A percentile compares a stretch with the other conserved stretches of the same genome.
Evolutionary conservation across 2,797 vertebrate genomes (phyloP).

Genomic region (Oreonectes daqikongensis): DNA sequence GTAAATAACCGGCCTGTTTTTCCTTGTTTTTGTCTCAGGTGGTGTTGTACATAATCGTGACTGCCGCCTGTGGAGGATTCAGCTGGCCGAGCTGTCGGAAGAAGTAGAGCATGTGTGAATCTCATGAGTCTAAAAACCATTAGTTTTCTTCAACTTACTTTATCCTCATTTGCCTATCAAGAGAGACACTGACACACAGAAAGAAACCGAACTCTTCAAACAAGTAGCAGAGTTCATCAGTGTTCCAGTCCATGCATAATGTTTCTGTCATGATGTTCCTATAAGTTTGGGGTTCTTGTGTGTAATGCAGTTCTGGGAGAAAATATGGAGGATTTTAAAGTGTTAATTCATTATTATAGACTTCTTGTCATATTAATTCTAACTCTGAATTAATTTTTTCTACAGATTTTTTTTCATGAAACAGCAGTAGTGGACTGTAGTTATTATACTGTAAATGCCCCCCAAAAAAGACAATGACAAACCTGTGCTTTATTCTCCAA

Average conservation of each 20-base stretch:
- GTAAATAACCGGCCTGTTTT: neutral
- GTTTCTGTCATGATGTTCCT: neutral
- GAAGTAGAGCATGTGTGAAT: neutral
- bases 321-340: neutral
- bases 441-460: no score
- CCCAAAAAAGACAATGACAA: no score
- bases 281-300: neutral
- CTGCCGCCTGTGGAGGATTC: neutral
- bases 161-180: neutral
- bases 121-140: neutral
- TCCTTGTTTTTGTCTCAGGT: neutral
- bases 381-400: neutral
- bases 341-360: neutral
- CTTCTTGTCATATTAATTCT: no score
- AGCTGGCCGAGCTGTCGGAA: constrained; percentile 1
- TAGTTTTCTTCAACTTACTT: neutral
- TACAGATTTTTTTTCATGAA: neutral
- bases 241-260: neutral
- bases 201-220: neutral
- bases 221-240: neutral
- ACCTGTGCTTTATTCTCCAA: no score
- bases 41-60: constrained; percentile 1
- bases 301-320: neutral
- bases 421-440: no score
- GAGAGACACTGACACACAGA: neutral